Evolutionary conservation across 1,140 invertebrate species (phyloP).

Genomic region (Pemphigus obesinymphae): DNA sequence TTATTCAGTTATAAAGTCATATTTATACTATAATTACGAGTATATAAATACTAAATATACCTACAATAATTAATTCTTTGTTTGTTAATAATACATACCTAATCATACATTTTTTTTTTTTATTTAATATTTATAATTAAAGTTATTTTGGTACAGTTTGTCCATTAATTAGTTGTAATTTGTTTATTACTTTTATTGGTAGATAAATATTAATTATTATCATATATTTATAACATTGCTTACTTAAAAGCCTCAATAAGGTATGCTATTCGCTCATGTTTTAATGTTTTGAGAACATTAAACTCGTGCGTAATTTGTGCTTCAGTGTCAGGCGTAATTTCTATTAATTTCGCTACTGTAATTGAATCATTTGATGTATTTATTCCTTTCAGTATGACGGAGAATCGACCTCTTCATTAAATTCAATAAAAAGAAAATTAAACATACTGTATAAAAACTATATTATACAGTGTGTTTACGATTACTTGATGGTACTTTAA

Average conservation of each 20-base stretch:
- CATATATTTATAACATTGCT: background rate
- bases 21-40: no score
- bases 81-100: no score
- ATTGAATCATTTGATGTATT: slow-evolving; percentile 67
- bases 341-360: slow-evolving; percentile 74
- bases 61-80: no score
- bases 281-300: slow-evolving; percentile 69
- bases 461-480: background rate
- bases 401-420: slow-evolving; percentile 70
- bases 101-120: no score
- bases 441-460: no score
- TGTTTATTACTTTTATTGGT: background rate
- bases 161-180: background rate
- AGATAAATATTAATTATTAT: background rate
- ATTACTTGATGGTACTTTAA: no score
- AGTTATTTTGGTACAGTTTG: no score
- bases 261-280: slow-evolving; percentile 78
- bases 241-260: slow-evolving; percentile 67
- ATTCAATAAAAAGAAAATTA: slow-evolving; percentile 43
- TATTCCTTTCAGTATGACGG: slow-evolving; percentile 75
- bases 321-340: slow-evolving; percentile 62
- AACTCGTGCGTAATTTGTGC: slow-evolving; percentile 70
- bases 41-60: no score
- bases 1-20: no score
- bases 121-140: no score